Conservation (phyloP, 2,113 vertebrate species). For the Cyrtonyx montezumae region DNA sequence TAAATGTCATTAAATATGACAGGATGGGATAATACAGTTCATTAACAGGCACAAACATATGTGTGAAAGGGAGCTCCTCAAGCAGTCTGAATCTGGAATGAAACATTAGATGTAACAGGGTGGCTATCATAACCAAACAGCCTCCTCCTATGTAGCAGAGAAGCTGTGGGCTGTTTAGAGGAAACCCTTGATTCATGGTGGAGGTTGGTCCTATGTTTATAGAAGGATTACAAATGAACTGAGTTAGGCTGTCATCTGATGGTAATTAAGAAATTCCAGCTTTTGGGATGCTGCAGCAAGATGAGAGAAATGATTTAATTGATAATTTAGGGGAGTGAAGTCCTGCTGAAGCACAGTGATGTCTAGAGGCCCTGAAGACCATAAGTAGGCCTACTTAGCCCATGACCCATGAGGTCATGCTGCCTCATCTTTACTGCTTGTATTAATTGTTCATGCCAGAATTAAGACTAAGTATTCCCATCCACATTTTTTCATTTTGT, state of each 20-base stretch:
- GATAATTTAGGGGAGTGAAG: not conserved
- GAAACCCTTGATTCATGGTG: not conserved
- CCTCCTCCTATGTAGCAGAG: not conserved
- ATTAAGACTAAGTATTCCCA: not conserved
- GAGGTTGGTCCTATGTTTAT: not conserved
- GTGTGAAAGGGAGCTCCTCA: not conserved
- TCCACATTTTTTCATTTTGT: not conserved
- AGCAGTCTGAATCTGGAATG: not conserved
- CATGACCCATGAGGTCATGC: not conserved
- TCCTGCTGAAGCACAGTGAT: not conserved
- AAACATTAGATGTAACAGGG: not conserved
- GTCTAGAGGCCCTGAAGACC: not conserved
- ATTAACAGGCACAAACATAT: not conserved
- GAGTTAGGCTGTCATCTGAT: not conserved
- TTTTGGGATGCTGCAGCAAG: not conserved
- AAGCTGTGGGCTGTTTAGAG: not conserved
- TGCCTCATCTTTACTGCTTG: not conserved
- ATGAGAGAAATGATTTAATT: not conserved
- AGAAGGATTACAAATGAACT: not conserved
- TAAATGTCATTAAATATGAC: not conserved
- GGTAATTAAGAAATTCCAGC: not conserved
- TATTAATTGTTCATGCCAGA: not conserved
- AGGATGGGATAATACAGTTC: fast-evolving
- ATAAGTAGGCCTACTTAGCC: not conserved
- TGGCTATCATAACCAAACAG: not conserved